Base-by-base conservation (phyloP, 2,888 invertebrate species). In the Acleris holmiana region DNA sequence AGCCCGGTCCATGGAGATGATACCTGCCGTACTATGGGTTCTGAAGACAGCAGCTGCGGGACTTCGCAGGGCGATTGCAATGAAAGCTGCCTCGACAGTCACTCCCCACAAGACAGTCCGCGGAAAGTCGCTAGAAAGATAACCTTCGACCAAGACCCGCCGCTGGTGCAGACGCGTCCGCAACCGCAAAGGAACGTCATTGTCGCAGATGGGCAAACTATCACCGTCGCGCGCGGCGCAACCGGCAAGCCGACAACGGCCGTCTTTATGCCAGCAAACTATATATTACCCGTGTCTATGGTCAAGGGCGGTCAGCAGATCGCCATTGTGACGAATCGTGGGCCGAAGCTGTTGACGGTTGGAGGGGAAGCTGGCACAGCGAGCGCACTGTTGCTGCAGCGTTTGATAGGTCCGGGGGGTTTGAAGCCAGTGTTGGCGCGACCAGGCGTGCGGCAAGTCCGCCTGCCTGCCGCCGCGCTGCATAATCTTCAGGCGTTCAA, bases 1-100 rank as follows among this genome's bases (percentile, higher is more conserved):
- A 95, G 95, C 74, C 95, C 94, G 40, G 91, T 91, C 6, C 82
- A 93, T n/a, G 91, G 94, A 10, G 96, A 96, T 51, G 96, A 96
- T 75, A 93, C 94, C 6, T 93, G 95, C 17, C 87, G 94, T 41
- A 96, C 96, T 0, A 94, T 96, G 91, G 96, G 96, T 2, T 96
- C 96, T 66, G 96, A 96, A 81, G 96, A 96, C 75, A 96, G 96
- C 74, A 96, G 96, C 13, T 95, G 95, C 74, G 96, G 96, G 0
- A 93, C 94, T 15, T 94, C 95, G 0, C 89, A 91, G 70, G 93
- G 93, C 7, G 93, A 93, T 69, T 93, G 91, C 71, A 87, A 82
- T 19, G 93, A 93, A 56, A 86, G 80, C 64, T 91, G 93, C 61
- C 77, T 93, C 23, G 94, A 94, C 67, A 93, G 93, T 64, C 88